Evolutionary conservation across 2,888 invertebrate genomes (phyloP).

Genomic region (Cosmorhoe ocellata): DNA sequence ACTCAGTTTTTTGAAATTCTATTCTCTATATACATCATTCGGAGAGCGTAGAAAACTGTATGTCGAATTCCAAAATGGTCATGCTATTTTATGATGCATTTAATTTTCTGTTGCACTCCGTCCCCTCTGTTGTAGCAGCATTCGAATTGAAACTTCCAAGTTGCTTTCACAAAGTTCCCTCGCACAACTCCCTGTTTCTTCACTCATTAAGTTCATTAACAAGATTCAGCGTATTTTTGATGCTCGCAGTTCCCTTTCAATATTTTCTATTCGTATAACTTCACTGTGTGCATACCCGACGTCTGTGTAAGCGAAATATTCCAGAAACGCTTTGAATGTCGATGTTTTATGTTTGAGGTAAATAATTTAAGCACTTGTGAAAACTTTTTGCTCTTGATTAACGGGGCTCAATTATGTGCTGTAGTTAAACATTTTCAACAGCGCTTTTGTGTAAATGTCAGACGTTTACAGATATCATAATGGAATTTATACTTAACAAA

Average conservation of each 20-base stretch:
- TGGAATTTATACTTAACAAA: constrained; percentile 36
- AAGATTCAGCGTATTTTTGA: constrained; percentile 74
- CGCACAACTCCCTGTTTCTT: constrained; percentile 64
- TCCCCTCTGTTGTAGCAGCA: constrained; percentile 52
- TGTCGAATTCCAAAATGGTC: constrained; percentile 36
- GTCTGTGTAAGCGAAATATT: constrained; percentile 73
- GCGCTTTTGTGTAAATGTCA: constrained; percentile 64
- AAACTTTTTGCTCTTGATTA: constrained; percentile 78
- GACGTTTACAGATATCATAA: constrained; percentile 52
- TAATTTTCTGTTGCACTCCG: constrained; percentile 51
- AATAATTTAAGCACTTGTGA: constrained; percentile 77
- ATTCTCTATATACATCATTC: constrained; percentile 10
- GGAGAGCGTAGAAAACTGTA: constrained; percentile 12
- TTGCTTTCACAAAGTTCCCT: constrained; percentile 61
- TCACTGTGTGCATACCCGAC: constrained; percentile 62
- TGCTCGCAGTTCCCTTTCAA: constrained; percentile 66
- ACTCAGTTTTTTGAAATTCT: no score
- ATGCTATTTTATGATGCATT: constrained; percentile 44
- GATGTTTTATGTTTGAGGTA: constrained; percentile 78
- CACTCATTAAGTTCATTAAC: constrained; percentile 78
- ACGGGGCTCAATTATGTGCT: constrained; percentile 74
- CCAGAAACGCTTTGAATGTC: constrained; percentile 73
- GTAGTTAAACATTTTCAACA: constrained; percentile 69
- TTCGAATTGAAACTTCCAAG: constrained; percentile 68
- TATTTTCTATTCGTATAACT: constrained; percentile 72